Percentiles rank a stretch among this genome's conserved stretches.
These are phyloP conservation scores for Andricus grossulariae DNA, from an alignment of 1,140 invertebrate genomes.

Conservation along the genomic window DNA sequence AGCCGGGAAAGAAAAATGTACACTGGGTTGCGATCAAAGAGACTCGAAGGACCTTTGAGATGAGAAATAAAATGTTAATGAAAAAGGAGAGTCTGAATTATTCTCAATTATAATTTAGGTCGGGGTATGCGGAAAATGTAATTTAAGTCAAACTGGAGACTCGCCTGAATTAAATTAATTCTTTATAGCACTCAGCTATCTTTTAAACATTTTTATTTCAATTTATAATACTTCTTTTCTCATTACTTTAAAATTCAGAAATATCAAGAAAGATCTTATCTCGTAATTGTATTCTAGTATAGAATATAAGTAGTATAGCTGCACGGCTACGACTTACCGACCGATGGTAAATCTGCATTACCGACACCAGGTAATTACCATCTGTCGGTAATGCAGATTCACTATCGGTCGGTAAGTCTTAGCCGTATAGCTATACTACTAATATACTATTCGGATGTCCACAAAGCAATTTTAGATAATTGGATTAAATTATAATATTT, in stretches of 20 bases:
- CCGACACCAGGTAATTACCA: no score
- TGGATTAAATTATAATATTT: no score
- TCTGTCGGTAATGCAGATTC: no score
- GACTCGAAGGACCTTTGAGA: slow-evolving; percentile 15
- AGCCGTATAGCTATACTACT: no score
- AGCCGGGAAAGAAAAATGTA: slow-evolving; percentile 12
- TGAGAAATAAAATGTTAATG: slow-evolving; percentile 30
- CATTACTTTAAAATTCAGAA: slow-evolving; percentile 15
- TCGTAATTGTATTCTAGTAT: no score
- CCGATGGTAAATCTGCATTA: no score
- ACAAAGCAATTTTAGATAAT: no score
- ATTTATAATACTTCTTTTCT: slow-evolving; percentile 20
- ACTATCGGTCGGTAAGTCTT: no score
- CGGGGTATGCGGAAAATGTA: slow-evolving; percentile 17
- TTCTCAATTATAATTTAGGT: slow-evolving; percentile 27
- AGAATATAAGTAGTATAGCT: no score
- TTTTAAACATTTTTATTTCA: slow-evolving; percentile 9
- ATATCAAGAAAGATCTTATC: no score
- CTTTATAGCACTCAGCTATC: slow-evolving; percentile 9
- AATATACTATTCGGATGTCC: no score
- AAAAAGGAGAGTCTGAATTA: slow-evolving; percentile 27
- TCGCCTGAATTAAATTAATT: slow-evolving; percentile 28
- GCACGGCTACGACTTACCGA: no score
- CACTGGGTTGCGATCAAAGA: slow-evolving; percentile 26
- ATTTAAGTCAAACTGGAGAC: not conserved